These are phyloP conservation scores for Etheostoma perlongum DNA, from an alignment of 2,797 vertebrate genomes.

Conservation along the genomic window DNA sequence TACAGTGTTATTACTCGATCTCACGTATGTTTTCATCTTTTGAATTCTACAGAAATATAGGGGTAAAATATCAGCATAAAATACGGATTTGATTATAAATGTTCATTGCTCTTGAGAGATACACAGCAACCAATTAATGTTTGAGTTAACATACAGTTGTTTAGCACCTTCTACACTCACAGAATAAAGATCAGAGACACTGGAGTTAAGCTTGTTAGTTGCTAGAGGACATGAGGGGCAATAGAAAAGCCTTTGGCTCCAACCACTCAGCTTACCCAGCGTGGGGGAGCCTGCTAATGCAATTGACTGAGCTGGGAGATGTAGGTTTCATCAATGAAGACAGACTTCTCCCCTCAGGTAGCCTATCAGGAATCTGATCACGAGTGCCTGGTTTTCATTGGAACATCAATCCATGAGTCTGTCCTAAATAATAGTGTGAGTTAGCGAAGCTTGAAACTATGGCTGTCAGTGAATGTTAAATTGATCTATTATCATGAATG, in stretches of 20 bases:
- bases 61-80: constrained; percentile 12
- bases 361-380: constrained; percentile 70
- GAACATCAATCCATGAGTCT: constrained; percentile 66
- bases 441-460: constrained; percentile 70
- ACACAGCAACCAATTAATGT: constrained; percentile 52
- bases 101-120: constrained; percentile 31
- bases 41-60: constrained; percentile 8
- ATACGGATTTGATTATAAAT: constrained; percentile 46
- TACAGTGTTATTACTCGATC: background rate
- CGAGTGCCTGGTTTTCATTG: constrained; percentile 53
- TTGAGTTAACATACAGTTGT: constrained; percentile 11
- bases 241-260: constrained; percentile 51
- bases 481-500: constrained; percentile 46
- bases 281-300: constrained; percentile 64
- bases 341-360: constrained; percentile 69
- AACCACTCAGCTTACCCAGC: constrained; percentile 36
- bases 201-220: constrained; percentile 46
- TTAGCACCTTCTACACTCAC: constrained; percentile 15
- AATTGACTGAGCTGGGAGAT: constrained; percentile 56
- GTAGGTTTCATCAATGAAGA: constrained; percentile 61
- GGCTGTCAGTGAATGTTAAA: constrained; percentile 69
- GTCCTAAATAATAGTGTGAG: constrained; percentile 68
- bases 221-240: constrained; percentile 51
- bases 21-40: constrained; percentile 6
- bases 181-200: constrained; percentile 43